phyloP scores from a whole-genome alignment of 1,140 invertebrate species.

The Conopomorpha cramerella region DNA sequence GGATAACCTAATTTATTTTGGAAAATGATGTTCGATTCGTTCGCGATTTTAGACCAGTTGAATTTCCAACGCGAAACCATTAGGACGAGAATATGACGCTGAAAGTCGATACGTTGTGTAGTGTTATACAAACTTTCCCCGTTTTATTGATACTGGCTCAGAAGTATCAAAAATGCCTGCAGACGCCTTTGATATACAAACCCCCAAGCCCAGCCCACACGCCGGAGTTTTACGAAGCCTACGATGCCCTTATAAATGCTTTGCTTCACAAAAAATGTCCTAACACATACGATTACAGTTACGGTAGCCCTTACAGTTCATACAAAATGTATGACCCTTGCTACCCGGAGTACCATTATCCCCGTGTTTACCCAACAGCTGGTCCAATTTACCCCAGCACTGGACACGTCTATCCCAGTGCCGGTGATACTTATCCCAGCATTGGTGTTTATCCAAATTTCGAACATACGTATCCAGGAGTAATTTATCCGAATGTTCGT shows the following conservation, averaged over 20 bases:
- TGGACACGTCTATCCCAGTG: no score
- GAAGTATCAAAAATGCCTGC: slow-evolving; percentile 31
- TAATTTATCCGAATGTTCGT: no score
- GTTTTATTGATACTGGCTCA: slow-evolving; percentile 40
- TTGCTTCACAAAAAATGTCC: no score
- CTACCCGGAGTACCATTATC: no score
- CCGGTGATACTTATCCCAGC: no score
- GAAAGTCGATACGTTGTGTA: slow-evolving; percentile 26
- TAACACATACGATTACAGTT: slow-evolving; percentile 10
- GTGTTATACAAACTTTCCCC: slow-evolving; percentile 33
- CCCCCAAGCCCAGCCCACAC: slow-evolving; percentile 33
- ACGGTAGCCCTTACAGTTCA: slow-evolving; percentile 7
- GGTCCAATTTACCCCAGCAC: no score
- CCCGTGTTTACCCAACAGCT: no score
- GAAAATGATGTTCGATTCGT: no score
- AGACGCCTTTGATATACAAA: slow-evolving; percentile 38
- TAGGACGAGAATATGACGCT: slow-evolving; percentile 17
- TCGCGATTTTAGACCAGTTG: no score
- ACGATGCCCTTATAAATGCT: slow-evolving; percentile 28
- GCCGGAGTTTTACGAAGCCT: slow-evolving; percentile 39
- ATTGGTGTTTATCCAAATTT: no score
- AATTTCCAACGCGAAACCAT: not conserved
- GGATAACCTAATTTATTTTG: no score
- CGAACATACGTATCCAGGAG: no score
- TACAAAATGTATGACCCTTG: slow-evolving; percentile 3